A percentile compares a stretch with the other conserved stretches of the same genome.
phyloP scores from a whole-genome alignment of 2,888 invertebrate genomes.

The Tachystola acroxantha region DNA sequence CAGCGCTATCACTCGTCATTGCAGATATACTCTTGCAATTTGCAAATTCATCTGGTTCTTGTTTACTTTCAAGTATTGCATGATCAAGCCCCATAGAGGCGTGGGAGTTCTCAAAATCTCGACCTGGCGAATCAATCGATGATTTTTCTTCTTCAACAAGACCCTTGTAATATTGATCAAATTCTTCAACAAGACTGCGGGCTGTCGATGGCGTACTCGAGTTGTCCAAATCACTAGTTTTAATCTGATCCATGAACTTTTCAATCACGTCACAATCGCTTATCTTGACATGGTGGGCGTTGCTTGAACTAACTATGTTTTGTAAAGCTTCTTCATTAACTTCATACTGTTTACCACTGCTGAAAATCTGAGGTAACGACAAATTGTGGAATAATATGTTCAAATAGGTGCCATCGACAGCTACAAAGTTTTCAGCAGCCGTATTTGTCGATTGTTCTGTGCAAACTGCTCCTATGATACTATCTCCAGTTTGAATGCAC shows the following conservation, averaged over 20 bases:
- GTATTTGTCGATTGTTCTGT: slow-evolving; percentile 33
- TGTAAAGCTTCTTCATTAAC: slow-evolving; percentile 64
- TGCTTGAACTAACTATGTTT: slow-evolving; percentile 52
- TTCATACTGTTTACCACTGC: slow-evolving; percentile 60
- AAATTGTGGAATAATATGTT: slow-evolving; percentile 64
- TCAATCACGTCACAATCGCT: slow-evolving; percentile 39
- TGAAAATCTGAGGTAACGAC: slow-evolving; percentile 59
- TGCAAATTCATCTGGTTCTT: not conserved
- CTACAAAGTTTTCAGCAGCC: slow-evolving; percentile 49
- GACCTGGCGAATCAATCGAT: slow-evolving; percentile 18
- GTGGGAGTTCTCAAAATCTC: too few species aligned
- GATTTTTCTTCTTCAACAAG: slow-evolving; percentile 38
- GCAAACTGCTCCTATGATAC: slow-evolving; percentile 17
- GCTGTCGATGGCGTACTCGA: slow-evolving; percentile 60
- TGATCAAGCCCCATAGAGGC: not conserved
- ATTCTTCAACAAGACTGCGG: slow-evolving; percentile 62
- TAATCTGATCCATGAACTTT: slow-evolving; percentile 50
- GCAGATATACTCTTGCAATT: slow-evolving; percentile 14
- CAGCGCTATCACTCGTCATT: slow-evolving; percentile 14
- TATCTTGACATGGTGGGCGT: slow-evolving; percentile 24
- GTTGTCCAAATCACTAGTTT: slow-evolving; percentile 41
- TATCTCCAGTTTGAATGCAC: slow-evolving; percentile 55
- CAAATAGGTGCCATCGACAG: slow-evolving; percentile 62
- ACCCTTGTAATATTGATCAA: slow-evolving; percentile 59
- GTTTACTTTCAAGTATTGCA: not conserved